Percentiles rank a stretch among this genome's conserved stretches.
Evolutionary conservation across 2,797 vertebrate species (phyloP).

Genomic region (Sciurus vulgaris): DNA sequence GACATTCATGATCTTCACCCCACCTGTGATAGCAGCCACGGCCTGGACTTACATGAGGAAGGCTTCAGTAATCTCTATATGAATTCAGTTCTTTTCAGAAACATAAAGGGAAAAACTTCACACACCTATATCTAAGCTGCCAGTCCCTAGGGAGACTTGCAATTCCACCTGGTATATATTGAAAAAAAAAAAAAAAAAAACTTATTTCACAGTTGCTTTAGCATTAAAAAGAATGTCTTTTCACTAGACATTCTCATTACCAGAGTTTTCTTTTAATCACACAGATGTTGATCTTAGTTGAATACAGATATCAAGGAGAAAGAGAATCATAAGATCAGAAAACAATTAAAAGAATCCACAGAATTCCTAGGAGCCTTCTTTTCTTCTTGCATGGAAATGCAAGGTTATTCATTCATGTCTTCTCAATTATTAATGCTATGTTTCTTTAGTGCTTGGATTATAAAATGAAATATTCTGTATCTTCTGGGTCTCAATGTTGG

Average conservation of each 20-base stretch:
- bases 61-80: not conserved
- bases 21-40: not conserved
- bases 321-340: not conserved
- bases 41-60: not conserved
- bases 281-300: not conserved
- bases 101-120: not conserved
- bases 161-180: slow-evolving; percentile 33
- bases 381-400: slow-evolving; percentile 34
- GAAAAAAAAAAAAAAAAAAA: not conserved
- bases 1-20: not conserved
- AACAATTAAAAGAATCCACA: not conserved
- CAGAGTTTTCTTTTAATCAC: not conserved
- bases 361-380: not conserved
- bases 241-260: not conserved
- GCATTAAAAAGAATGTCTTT: not conserved
- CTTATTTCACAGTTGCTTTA: slow-evolving; percentile 11
- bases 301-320: not conserved
- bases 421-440: slow-evolving; percentile 44
- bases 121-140: not conserved
- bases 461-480: slow-evolving; percentile 19
- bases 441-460: slow-evolving; percentile 20
- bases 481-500: not conserved
- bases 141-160: not conserved
- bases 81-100: not conserved
- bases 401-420: not conserved